Conservation (phyloP, 2,113 vertebrate genomes). For the Scolopax mira region DNA sequence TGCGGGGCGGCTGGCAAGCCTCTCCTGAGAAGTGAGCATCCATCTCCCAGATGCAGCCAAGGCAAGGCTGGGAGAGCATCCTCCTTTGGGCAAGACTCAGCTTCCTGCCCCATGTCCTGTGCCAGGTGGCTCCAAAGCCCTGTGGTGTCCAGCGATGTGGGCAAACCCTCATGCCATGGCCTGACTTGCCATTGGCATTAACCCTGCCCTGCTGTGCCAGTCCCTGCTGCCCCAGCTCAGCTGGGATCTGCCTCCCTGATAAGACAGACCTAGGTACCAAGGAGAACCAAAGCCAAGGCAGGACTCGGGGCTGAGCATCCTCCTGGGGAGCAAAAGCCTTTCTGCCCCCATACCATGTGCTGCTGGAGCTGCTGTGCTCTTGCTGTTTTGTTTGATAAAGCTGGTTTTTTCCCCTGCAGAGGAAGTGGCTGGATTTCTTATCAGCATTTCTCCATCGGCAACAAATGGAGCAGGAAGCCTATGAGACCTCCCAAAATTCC, state of each 20-base stretch:
- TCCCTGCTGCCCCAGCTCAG: background rate
- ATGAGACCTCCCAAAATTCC: background rate
- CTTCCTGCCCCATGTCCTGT: accelerated
- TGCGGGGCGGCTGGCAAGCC: background rate
- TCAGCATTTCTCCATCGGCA: background rate
- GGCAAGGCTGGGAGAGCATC: background rate
- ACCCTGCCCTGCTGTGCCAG: background rate
- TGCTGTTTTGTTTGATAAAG: accelerated
- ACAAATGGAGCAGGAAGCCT: background rate
- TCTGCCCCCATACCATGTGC: accelerated
- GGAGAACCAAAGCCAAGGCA: background rate
- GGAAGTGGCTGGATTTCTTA: background rate
- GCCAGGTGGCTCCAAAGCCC: background rate
- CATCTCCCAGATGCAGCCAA: background rate
- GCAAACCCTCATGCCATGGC: background rate
- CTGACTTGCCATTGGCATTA: accelerated
- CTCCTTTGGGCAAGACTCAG: accelerated
- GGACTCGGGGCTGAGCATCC: background rate
- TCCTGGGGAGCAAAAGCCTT: accelerated
- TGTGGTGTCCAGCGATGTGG: accelerated
- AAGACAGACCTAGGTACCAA: background rate
- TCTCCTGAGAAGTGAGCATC: background rate
- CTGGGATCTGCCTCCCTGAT: accelerated
- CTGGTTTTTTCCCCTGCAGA: background rate
- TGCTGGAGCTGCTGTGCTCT: background rate